phyloP scores from a whole-genome alignment of 1,140 invertebrate genomes.

The Trissolcus basalis region DNA sequence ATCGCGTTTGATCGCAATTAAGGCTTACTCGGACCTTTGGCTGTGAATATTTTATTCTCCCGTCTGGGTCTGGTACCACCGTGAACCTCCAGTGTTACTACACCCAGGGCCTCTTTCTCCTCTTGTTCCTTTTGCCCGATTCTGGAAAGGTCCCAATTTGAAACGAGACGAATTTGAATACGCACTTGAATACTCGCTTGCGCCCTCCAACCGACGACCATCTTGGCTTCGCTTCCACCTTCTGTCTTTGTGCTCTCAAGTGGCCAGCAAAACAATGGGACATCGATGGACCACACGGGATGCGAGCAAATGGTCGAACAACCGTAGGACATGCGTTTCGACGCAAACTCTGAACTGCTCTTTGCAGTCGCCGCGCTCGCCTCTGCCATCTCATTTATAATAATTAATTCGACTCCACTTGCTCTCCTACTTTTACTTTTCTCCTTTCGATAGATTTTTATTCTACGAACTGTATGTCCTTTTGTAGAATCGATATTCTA shows the following conservation, averaged over 20 bases:
- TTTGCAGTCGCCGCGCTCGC: slow-evolving; percentile 45
- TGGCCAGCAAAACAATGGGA: slow-evolving; percentile 72
- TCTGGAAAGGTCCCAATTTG: slow-evolving; percentile 61
- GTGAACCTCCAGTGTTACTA: slow-evolving; percentile 50
- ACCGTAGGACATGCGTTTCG: slow-evolving; percentile 75
- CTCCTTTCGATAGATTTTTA: background rate
- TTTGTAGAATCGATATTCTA: too few relatives aligned
- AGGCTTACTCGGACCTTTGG: slow-evolving; percentile 69
- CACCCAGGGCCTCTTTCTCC: slow-evolving; percentile 7
- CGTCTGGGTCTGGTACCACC: slow-evolving; percentile 52
- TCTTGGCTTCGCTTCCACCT: slow-evolving; percentile 21
- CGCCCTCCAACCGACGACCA: slow-evolving; percentile 37
- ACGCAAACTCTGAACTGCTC: slow-evolving; percentile 60
- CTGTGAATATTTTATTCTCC: slow-evolving; percentile 71
- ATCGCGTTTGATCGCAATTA: slow-evolving; percentile 74
- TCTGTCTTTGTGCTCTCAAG: slow-evolving; percentile 33
- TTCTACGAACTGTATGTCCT: too few relatives aligned
- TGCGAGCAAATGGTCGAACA: slow-evolving; percentile 77
- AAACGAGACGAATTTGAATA: slow-evolving; percentile 70
- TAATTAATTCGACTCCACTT: slow-evolving; percentile 1
- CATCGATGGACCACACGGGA: slow-evolving; percentile 76
- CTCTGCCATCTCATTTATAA: slow-evolving; percentile 10
- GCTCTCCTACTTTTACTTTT: background rate
- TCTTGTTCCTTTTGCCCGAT: slow-evolving; percentile 18
- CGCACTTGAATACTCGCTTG: slow-evolving; percentile 51